These are phyloP conservation scores for Drosophila atroscutellata DNA, from an alignment of 2,888 invertebrate species.

Conservation along the genomic window DNA sequence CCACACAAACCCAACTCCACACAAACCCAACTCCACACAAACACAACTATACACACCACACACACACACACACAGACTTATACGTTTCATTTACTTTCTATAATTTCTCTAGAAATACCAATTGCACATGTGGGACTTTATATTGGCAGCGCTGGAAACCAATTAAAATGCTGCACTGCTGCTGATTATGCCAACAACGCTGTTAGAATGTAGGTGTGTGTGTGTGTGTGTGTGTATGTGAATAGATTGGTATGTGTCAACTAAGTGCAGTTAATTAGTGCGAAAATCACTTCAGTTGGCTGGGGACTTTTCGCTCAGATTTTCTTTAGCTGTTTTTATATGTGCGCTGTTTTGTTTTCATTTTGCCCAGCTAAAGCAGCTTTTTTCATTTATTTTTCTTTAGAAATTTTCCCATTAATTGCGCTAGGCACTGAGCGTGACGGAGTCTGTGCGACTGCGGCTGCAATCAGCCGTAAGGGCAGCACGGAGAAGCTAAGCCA, in stretches of 20 bases:
- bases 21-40: background rate
- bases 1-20: background rate
- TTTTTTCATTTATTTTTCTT: conserved; percentile 49
- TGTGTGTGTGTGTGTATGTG: conserved; percentile 23
- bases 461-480: conserved; percentile 67
- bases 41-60: no score
- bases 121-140: conserved; percentile 79
- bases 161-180: conserved; percentile 77
- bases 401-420: conserved; percentile 74
- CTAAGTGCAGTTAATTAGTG: conserved; percentile 80
- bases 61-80: background rate
- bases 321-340: conserved; percentile 66
- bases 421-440: conserved; percentile 18
- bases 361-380: conserved; percentile 32
- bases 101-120: conserved; percentile 78
- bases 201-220: conserved; percentile 1
- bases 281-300: conserved; percentile 79
- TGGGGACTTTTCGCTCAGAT: conserved; percentile 69
- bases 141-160: conserved; percentile 75
- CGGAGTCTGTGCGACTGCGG: conserved; percentile 10
- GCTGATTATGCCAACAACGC: conserved; percentile 69
- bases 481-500: conserved; percentile 59
- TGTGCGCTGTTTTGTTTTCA: conserved; percentile 10
- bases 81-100: conserved; percentile 75
- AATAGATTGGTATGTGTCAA: conserved; percentile 79